These are phyloP conservation scores for Dromococcyx pavoninus DNA, from an alignment of 2,797 vertebrate species.

Conservation along the genomic window DNA sequence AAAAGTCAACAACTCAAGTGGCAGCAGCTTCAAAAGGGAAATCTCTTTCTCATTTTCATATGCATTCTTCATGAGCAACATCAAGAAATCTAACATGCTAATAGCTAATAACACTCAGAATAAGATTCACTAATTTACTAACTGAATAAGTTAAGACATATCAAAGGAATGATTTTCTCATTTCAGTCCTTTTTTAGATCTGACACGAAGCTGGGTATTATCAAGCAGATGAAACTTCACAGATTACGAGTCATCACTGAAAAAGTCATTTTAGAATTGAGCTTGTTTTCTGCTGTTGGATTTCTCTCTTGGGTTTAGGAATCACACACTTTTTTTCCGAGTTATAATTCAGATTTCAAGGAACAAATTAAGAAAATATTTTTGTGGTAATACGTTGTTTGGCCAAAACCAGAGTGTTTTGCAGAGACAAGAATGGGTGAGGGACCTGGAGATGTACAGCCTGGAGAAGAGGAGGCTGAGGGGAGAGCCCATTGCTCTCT, in stretches of 20 bases:
- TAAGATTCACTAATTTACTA: conserved; percentile 53
- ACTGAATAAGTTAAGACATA: conserved; percentile 52
- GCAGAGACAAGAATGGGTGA: background rate
- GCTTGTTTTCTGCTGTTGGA: background rate
- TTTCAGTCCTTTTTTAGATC: conserved; percentile 34
- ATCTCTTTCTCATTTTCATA: conserved; percentile 26
- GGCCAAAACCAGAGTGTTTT: background rate
- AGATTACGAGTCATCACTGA: background rate
- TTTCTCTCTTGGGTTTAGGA: background rate
- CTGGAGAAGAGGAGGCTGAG: too few relatives aligned
- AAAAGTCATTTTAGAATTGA: background rate
- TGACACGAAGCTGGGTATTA: conserved; percentile 1
- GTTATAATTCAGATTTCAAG: background rate
- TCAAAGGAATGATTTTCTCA: conserved; percentile 55
- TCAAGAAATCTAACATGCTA: conserved; percentile 54
- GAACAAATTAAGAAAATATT: background rate
- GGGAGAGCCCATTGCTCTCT: too few relatives aligned
- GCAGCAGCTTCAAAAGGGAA: conserved; percentile 43
- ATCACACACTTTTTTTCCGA: background rate
- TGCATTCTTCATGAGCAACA: conserved; percentile 34
- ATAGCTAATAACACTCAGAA: conserved; percentile 43
- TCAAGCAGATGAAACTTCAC: background rate
- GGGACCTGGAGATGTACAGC: too few relatives aligned
- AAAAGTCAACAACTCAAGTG: conserved; percentile 50
- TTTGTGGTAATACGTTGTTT: background rate